A percentile compares a stretch with the other conserved stretches of the same genome.
Evolutionary conservation across 2,113 vertebrate species (phyloP).

Genomic region (Microtus ochrogaster): DNA sequence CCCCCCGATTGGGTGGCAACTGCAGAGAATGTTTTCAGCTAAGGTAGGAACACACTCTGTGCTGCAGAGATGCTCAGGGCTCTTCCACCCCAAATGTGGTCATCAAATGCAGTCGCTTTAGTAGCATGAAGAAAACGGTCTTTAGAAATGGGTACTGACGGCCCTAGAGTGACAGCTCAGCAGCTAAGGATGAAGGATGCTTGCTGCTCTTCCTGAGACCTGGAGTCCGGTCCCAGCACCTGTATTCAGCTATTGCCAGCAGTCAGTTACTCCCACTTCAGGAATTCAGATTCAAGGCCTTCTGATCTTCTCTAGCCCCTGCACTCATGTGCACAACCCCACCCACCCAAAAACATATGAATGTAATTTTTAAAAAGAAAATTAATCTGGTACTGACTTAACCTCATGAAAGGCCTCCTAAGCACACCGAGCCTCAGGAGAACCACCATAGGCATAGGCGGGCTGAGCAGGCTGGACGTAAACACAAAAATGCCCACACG

Average conservation of each 20-base stretch:
- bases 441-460: not conserved
- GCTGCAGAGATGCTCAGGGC: not conserved
- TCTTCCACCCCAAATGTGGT: constrained; percentile 34
- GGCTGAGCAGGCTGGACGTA: not conserved
- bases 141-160: constrained; percentile 10
- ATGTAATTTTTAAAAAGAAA: not conserved
- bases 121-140: constrained; percentile 18
- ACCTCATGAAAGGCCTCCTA: constrained; percentile 24
- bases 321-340: not conserved
- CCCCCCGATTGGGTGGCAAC: not conserved
- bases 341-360: not conserved
- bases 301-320: not conserved
- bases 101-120: constrained; percentile 13
- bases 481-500: not conserved
- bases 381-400: not conserved
- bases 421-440: not conserved
- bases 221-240: not conserved
- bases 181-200: no score
- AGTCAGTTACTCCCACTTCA: not conserved
- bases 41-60: not conserved
- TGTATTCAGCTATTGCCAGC: not conserved
- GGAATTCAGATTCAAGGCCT: no score
- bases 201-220: not conserved
- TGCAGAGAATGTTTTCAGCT: not conserved
- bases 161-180: not conserved